Base-by-base conservation (phyloP, 2,888 invertebrate genomes). In the Noctua pronuba region DNA sequence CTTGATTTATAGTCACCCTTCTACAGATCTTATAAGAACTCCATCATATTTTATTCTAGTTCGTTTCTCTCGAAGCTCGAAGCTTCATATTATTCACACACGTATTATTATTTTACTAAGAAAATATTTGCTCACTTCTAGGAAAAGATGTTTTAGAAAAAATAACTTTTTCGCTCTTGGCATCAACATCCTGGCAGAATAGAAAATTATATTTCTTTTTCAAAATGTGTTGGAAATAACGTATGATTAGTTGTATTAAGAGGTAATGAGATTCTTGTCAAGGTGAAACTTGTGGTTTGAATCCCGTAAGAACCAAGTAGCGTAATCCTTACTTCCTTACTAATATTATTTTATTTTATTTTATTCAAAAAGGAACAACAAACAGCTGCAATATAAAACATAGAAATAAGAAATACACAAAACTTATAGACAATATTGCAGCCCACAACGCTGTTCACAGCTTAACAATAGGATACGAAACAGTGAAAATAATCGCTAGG, bases 81-180 rank as follows among this genome's bases (percentile, higher is more conserved):
- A 52, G 65, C 28, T 84, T 58, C 24, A 55, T 73, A 73, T 70
- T 84, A 79, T 79, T 79, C 73, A 73, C 73, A 73, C 7, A 44
- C 18, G 55, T 64, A 7, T 35, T 66, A 68, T 77, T 79, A 83
- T 83, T 73, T 77, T 46, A 62, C 49, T 69, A 35, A 66, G 66
- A 74, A 75, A 86, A 80, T 86, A 75, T 86, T 77, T 83, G 52
- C 31, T 66, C 69, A 60, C 28, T 70, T 64, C 58, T 44, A 76
- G 28, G 35, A 38, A 64, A n/a, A 52, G 44, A 10, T 76, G 41
- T 13, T 46, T 62, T n/a, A 58, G 38, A 35, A 46, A 52, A 38
- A 16, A 24, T 21, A 7, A 8, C 24, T 77, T 18, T 38, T 49
- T 35, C 28, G 28, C 74, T 44, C 44, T 16, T 28, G 35, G 46